Conservation (phyloP, 2,888 invertebrate genomes). For the Melanostoma mellinum region DNA sequence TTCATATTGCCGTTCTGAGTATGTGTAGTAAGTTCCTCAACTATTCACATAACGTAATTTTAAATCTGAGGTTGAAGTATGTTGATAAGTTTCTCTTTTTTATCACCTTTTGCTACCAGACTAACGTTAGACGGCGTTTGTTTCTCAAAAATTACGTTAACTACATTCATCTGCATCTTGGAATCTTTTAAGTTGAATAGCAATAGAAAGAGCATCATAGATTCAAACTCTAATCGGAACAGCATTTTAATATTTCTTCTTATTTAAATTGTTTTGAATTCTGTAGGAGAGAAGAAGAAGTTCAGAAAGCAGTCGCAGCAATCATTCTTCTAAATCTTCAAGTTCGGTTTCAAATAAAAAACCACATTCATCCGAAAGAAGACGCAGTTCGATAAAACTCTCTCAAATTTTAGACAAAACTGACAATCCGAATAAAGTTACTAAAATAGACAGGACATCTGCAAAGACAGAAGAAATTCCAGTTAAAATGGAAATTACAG, state of each 20-base stretch:
- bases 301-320: constrained; percentile 79
- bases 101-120: too few relatives aligned
- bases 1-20: too few relatives aligned
- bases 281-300: constrained; percentile 78
- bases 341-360: constrained; percentile 64
- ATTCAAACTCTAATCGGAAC: too few relatives aligned
- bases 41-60: too few relatives aligned
- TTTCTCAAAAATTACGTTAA: too few relatives aligned
- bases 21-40: too few relatives aligned
- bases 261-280: background rate
- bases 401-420: constrained; percentile 29
- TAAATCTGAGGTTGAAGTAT: too few relatives aligned
- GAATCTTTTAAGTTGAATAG: too few relatives aligned
- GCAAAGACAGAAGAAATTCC: constrained; percentile 33
- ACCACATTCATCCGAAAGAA: constrained; percentile 25
- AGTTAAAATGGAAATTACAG: constrained; percentile 12
- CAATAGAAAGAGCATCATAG: too few relatives aligned
- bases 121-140: too few relatives aligned
- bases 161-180: too few relatives aligned
- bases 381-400: constrained; percentile 43
- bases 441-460: constrained; percentile 8
- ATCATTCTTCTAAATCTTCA: constrained; percentile 75
- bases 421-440: constrained; percentile 19
- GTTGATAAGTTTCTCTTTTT: too few relatives aligned
- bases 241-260: background rate